Evolutionary conservation across 2,113 vertebrate species (phyloP).

Genomic region (Pelobates fuscus): DNA sequence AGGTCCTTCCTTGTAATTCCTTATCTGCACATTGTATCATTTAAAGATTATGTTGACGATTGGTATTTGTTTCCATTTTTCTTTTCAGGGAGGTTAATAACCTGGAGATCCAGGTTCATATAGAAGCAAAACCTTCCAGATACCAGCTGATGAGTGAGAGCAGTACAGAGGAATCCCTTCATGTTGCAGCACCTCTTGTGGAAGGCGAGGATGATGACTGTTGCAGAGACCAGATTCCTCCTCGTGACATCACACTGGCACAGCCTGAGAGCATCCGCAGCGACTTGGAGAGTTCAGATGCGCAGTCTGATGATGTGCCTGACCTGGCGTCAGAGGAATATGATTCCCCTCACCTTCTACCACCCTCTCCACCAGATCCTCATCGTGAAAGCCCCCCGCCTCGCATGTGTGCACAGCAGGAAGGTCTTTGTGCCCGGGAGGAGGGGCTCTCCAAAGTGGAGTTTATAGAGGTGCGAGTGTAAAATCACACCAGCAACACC

Average conservation of each 20-base stretch:
- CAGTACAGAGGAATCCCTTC: conserved; percentile 91
- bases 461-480: conserved; percentile 71
- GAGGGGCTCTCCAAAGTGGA: conserved; percentile 67
- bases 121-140: conserved; percentile 95
- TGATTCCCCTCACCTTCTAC: conserved; percentile 79
- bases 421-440: conserved; percentile 68
- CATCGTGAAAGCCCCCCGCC: conserved; percentile 76
- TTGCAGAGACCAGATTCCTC: conserved; percentile 64
- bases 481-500: conserved; percentile 53
- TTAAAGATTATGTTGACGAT: no score
- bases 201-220: conserved; percentile 70
- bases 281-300: conserved; percentile 96
- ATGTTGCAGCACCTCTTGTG: conserved; percentile 71
- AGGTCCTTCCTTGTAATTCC: no score
- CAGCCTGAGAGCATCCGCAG: conserved; percentile 97
- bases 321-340: conserved; percentile 95
- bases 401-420: conserved; percentile 55
- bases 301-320: conserved; percentile 93
- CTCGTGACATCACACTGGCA: conserved; percentile 85
- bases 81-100: conserved; percentile 91
- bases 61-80: no score
- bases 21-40: no score
- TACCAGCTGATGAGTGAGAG: conserved; percentile 85
- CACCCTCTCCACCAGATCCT: conserved; percentile 60
- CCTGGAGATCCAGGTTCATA: conserved; percentile 98